Evolutionary conservation across 2,113 vertebrate genomes (phyloP).

Genomic region (Chlorodrepanis virens): DNA sequence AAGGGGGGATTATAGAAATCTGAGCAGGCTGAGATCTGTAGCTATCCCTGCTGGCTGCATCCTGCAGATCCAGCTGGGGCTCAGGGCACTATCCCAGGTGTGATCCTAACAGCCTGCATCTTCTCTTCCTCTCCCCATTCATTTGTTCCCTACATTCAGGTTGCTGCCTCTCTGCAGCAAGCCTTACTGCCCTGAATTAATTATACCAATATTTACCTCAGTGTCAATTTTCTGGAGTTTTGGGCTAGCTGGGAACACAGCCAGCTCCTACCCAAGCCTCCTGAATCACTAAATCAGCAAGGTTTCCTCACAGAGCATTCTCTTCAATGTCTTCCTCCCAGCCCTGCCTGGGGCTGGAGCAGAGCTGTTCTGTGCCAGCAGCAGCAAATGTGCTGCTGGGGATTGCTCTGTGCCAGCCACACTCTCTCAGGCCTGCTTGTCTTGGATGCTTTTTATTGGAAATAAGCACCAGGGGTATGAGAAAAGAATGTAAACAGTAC

Average conservation of each 20-base stretch:
- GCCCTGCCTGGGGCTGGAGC: neutral
- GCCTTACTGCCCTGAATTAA: neutral
- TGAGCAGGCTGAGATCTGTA: neutral
- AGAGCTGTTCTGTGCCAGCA: neutral
- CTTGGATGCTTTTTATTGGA: slow-evolving; percentile 41
- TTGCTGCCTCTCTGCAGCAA: neutral
- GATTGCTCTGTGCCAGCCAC: neutral
- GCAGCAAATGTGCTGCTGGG: neutral
- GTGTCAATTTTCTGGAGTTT: neutral
- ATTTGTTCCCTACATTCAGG: neutral
- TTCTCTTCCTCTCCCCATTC: neutral
- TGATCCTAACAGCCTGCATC: neutral
- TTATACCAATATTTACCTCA: neutral
- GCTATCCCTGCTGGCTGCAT: neutral
- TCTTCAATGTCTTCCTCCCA: neutral
- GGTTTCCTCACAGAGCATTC: neutral
- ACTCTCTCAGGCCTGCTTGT: neutral
- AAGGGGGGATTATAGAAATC: fast-evolving
- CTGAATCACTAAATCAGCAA: neutral
- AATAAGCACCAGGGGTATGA: slow-evolving; percentile 28
- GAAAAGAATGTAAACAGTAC: slow-evolving; percentile 40
- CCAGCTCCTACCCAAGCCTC: neutral
- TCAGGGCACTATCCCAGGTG: neutral
- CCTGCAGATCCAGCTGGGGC: neutral
- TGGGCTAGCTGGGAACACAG: neutral